Percentiles rank a stretch among this genome's conserved stretches.
phyloP scores from a whole-genome alignment of 2,888 invertebrate species.

The Eurytoma californica region DNA sequence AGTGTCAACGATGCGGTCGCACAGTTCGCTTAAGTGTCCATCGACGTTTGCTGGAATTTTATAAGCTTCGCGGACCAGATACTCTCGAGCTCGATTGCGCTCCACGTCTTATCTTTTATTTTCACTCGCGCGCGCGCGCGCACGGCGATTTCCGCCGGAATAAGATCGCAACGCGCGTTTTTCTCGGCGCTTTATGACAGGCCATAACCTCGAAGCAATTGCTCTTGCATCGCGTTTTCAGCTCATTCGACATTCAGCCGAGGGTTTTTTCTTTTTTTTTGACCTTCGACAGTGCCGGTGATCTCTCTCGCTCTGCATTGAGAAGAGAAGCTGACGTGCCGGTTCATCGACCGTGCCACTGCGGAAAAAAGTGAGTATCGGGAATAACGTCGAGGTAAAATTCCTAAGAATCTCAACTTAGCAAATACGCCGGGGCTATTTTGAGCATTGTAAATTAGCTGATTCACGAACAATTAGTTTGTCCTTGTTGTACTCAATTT shows the following conservation, averaged over 20 bases:
- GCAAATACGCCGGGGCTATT: constrained; percentile 18
- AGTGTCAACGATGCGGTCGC: not conserved
- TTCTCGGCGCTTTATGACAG: constrained; percentile 24
- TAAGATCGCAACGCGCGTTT: not conserved
- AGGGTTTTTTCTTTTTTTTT: constrained; percentile 17
- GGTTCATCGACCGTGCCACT: constrained; percentile 30
- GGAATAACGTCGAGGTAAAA: constrained; percentile 40
- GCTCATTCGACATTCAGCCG: constrained; percentile 32
- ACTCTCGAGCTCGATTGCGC: not conserved
- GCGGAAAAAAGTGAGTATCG: constrained; percentile 11
- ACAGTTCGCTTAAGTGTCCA: not conserved
- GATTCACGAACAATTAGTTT: no score
- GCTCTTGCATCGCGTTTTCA: constrained; percentile 31
- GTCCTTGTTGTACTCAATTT: no score
- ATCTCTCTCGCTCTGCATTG: constrained; percentile 13
- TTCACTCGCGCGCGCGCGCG: no score
- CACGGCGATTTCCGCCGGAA: constrained; percentile 12
- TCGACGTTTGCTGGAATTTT: not conserved
- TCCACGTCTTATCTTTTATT: not conserved
- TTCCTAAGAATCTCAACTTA: constrained; percentile 8
- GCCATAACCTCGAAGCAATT: constrained; percentile 47
- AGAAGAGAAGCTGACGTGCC: constrained; percentile 1
- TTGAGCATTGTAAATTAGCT: constrained; percentile 7
- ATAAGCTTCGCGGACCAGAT: not conserved
- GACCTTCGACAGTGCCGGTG: constrained; percentile 33